These are phyloP conservation scores for Atta colombica DNA, from an alignment of 1,140 invertebrate species.

Conservation along the genomic window DNA sequence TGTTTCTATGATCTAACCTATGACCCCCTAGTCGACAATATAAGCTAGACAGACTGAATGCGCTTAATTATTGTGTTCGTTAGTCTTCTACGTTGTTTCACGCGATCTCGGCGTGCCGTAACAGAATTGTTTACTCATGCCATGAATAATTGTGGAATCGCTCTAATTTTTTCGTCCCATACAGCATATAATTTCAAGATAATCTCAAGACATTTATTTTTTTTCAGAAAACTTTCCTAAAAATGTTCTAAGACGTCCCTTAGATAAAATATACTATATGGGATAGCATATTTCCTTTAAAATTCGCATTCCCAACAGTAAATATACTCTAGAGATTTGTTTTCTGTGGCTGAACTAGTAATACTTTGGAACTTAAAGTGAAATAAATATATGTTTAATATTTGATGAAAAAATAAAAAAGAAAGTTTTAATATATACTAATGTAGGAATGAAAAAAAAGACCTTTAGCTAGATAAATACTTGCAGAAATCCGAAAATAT, in stretches of 20 bases:
- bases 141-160: slow-evolving; percentile 7
- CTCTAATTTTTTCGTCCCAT: neutral
- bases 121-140: slow-evolving; percentile 45
- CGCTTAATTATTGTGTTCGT: slow-evolving; percentile 58
- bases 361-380: too few species aligned
- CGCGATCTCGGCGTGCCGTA: neutral
- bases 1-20: neutral
- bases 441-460: too few species aligned
- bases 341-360: too few species aligned
- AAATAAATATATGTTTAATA: too few species aligned
- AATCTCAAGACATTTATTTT: too few species aligned
- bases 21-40: neutral
- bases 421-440: too few species aligned
- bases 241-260: too few species aligned
- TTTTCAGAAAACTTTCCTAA: too few species aligned
- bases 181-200: too few species aligned
- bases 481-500: neutral
- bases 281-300: neutral
- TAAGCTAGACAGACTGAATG: slow-evolving; percentile 53
- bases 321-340: too few species aligned
- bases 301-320: neutral
- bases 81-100: slow-evolving; percentile 30
- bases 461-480: neutral
- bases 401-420: too few species aligned
- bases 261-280: too few species aligned